Evolutionary conservation across 2,888 invertebrate species (phyloP).

Genomic region (Gandaritis pyraliata): DNA sequence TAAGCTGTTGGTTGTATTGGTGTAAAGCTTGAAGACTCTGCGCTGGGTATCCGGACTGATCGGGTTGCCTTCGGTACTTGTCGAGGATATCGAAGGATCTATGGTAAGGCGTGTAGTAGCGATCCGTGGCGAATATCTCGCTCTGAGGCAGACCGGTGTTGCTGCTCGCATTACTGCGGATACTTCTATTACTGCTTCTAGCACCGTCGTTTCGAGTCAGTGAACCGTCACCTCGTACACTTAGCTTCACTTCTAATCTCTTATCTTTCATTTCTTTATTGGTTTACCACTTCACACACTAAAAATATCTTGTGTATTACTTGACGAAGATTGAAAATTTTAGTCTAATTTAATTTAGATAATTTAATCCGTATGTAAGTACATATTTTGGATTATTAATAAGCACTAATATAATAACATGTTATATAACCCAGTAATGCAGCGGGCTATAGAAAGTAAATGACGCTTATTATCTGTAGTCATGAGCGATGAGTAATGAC

Average conservation of each 20-base stretch:
- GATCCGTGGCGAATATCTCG: conserved; percentile 77
- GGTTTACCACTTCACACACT: conserved; percentile 8
- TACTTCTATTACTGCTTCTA: conserved; percentile 74
- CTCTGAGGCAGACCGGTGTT: conserved; percentile 68
- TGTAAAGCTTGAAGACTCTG: conserved; percentile 73
- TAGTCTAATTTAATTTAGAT: no score
- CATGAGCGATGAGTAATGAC: conserved; percentile 71
- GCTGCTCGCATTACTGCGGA: conserved; percentile 67
- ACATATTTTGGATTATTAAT: conserved; percentile 28
- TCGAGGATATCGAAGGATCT: conserved; percentile 72
- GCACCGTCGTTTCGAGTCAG: conserved; percentile 69
- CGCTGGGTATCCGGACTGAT: conserved; percentile 71
- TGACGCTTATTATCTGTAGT: conserved; percentile 62
- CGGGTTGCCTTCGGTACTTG: conserved; percentile 68
- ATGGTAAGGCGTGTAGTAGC: conserved; percentile 70
- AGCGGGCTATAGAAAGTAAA: conserved; percentile 71
- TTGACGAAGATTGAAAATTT: conserved; percentile 32
- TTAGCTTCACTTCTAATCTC: conserved; percentile 77
- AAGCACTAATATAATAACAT: conserved; percentile 39
- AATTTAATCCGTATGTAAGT: conserved; percentile 6
- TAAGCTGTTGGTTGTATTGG: conserved; percentile 62
- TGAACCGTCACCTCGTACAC: conserved; percentile 79
- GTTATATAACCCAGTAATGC: conserved; percentile 55
- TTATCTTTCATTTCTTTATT: conserved; percentile 73
- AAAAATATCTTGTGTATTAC: conserved; percentile 6